Evolutionary conservation across 2,113 vertebrate species (phyloP).

Genomic region (Asarcornis scutulata): DNA sequence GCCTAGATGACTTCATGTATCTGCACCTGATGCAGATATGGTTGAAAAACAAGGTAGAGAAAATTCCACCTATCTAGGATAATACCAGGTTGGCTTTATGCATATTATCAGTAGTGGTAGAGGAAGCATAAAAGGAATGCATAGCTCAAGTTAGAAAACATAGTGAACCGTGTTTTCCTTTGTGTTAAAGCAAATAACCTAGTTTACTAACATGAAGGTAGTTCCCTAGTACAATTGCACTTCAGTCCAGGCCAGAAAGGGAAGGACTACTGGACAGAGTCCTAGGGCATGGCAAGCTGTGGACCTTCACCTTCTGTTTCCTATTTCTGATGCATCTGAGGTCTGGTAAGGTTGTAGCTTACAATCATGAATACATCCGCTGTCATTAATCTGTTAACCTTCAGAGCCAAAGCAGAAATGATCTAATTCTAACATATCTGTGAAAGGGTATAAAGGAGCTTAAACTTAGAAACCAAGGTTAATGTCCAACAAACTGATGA

Average conservation of each 20-base stretch:
- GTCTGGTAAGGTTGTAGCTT: not conserved
- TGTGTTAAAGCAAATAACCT: not conserved
- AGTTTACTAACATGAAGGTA: not conserved
- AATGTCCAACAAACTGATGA: not conserved
- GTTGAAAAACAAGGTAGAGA: not conserved
- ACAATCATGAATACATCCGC: not conserved
- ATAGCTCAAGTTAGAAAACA: not conserved
- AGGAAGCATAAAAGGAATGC: not conserved
- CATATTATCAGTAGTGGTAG: not conserved
- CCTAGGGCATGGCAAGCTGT: not conserved
- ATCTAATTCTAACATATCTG: not conserved
- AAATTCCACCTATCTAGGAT: not conserved
- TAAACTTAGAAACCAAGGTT: not conserved
- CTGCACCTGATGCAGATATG: not conserved
- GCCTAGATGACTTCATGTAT: not conserved
- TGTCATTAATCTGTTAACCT: not conserved
- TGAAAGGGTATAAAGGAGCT: not conserved
- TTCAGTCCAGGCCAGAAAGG: not conserved
- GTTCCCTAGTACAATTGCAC: not conserved
- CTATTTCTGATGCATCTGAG: not conserved
- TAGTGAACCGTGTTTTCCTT: not conserved
- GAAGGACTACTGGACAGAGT: not conserved
- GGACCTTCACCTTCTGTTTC: not conserved
- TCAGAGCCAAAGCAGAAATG: not conserved
- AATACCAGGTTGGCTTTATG: not conserved